phyloP scores from a whole-genome alignment of 1,140 invertebrate genomes.

The Pollicipes pollicipes region DNA sequence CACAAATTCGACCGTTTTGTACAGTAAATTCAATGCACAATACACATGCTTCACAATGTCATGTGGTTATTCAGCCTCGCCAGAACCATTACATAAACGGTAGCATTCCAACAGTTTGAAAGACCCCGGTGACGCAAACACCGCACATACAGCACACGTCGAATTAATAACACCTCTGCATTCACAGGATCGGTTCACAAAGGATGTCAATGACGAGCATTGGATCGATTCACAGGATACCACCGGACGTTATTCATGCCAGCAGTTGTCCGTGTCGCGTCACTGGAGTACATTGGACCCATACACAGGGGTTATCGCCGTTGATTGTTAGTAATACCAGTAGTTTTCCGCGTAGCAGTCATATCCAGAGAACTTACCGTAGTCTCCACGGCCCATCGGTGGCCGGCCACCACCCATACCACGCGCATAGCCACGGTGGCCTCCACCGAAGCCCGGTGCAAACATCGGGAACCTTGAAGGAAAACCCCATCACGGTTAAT shows the following conservation, averaged over 20 bases:
- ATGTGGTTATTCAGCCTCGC: not conserved
- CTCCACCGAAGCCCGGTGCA: not conserved
- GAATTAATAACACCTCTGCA: too few relatives aligned
- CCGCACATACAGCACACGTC: not conserved
- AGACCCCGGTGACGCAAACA: too few relatives aligned
- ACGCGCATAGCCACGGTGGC: constrained; percentile 17
- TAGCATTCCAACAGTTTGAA: not conserved
- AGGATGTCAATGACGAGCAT: not conserved
- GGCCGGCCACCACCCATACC: constrained; percentile 25
- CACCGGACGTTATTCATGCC: constrained; percentile 12
- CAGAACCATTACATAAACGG: not conserved
- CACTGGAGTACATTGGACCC: too few relatives aligned
- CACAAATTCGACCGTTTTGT: not conserved
- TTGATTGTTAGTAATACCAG: constrained; percentile 18
- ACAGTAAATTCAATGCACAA: too few relatives aligned
- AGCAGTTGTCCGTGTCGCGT: constrained; percentile 19
- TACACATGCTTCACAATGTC: too few relatives aligned
- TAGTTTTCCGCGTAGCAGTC: constrained; percentile 20
- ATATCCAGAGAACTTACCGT: constrained; percentile 47
- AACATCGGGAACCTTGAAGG: constrained; percentile 18
- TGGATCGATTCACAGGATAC: not conserved
- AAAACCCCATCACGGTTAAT: constrained; percentile 4
- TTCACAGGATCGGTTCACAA: not conserved
- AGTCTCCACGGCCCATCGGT: constrained; percentile 62
- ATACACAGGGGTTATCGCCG: too few relatives aligned